These are phyloP conservation scores for Orthonychiurus folsomi DNA, from an alignment of 2,888 invertebrate genomes.

Conservation along the genomic window DNA sequence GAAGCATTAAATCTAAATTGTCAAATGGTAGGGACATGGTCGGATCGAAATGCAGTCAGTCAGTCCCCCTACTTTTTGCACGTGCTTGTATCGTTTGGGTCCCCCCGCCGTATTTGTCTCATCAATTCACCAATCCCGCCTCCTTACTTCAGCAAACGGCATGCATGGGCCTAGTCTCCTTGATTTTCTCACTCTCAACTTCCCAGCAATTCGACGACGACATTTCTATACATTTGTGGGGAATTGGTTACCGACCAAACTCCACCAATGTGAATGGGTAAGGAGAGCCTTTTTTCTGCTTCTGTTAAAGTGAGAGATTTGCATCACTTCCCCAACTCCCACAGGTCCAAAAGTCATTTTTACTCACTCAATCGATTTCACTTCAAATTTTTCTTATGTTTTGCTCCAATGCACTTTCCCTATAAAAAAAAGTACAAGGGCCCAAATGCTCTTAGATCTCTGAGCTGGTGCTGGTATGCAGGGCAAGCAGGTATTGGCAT, in stretches of 20 bases:
- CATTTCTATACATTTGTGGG: neutral
- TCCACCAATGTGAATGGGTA: neutral
- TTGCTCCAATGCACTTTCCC: neutral
- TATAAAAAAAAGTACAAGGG: too few relatives aligned
- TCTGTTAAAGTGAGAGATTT: neutral
- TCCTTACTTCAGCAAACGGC: neutral
- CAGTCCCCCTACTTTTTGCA: neutral
- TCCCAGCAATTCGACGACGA: neutral
- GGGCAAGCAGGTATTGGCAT: too few relatives aligned
- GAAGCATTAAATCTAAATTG: neutral
- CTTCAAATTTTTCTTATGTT: neutral
- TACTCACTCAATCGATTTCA: slow-evolving; percentile 1
- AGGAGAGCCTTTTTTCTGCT: neutral
- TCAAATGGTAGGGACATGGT: neutral
- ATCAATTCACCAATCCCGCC: neutral
- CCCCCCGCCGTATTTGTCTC: neutral
- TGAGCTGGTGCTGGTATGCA: too few relatives aligned
- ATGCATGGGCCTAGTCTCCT: neutral
- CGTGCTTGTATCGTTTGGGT: neutral
- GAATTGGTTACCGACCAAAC: neutral
- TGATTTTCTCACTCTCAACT: neutral
- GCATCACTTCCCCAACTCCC: neutral
- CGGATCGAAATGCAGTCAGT: neutral
- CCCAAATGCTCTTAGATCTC: too few relatives aligned
- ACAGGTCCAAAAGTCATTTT: neutral